phyloP scores from a whole-genome alignment of 2,888 invertebrate genomes.

The Philereme transversata region DNA sequence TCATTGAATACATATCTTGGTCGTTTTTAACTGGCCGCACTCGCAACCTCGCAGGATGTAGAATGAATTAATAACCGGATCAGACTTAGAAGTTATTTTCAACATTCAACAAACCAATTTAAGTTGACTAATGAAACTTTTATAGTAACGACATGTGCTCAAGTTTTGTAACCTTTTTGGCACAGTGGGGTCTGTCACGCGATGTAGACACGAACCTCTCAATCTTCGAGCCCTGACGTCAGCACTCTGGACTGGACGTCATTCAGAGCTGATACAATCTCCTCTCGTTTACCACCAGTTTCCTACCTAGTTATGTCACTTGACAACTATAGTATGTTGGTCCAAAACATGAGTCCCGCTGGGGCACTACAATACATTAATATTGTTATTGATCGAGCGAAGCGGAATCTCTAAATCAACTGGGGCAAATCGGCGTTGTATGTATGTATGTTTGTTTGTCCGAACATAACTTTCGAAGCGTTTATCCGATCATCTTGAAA shows the following conservation, averaged over 20 bases:
- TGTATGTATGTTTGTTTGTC: too few species aligned
- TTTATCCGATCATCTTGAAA: too few species aligned
- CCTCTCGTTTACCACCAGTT: conserved; percentile 18
- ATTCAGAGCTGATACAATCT: conserved; percentile 22
- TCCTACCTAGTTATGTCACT: neutral
- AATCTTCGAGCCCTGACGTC: conserved; percentile 44
- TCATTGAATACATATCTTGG: too few species aligned
- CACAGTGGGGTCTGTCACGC: conserved; percentile 43
- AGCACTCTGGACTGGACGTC: conserved; percentile 40
- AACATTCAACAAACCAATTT: conserved; percentile 21
- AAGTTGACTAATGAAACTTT: conserved; percentile 23
- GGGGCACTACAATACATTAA: too few species aligned
- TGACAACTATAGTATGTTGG: neutral
- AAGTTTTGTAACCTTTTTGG: conserved; percentile 25
- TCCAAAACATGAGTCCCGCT: too few species aligned
- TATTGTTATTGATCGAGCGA: too few species aligned
- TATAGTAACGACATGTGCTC: conserved; percentile 16
- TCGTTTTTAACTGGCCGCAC: too few species aligned
- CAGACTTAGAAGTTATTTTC: conserved; percentile 24
- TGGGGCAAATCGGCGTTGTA: too few species aligned
- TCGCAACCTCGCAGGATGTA: conserved; percentile 22
- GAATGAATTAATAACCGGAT: conserved; percentile 31
- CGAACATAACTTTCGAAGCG: too few species aligned
- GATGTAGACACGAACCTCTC: conserved; percentile 37
- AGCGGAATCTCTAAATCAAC: too few species aligned